A percentile compares a stretch with the other conserved stretches of the same genome.
Evolutionary conservation across 2,797 vertebrate genomes (phyloP).

Genomic region (Lindbergichthys nudifrons): DNA sequence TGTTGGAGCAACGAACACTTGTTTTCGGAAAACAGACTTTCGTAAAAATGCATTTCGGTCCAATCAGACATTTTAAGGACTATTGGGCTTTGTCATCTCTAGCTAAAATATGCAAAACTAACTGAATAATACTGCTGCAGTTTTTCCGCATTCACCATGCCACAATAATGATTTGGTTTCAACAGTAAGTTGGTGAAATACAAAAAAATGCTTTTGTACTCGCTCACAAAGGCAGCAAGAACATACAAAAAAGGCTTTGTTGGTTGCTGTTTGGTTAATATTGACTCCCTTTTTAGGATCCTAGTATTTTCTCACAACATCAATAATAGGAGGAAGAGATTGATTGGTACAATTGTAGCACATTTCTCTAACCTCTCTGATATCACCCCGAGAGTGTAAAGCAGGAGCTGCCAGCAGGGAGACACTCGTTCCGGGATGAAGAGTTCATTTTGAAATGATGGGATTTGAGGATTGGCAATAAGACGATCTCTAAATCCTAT

Average conservation of each 20-base stretch:
- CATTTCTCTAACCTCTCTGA: neutral
- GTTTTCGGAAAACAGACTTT: too few species aligned
- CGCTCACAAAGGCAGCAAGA: neutral
- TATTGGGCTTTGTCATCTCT: neutral
- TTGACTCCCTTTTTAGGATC: constrained; percentile 15
- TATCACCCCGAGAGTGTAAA: neutral
- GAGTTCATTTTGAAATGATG: constrained; percentile 46
- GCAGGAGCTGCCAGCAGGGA: neutral
- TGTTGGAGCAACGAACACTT: too few species aligned
- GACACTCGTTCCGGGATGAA: neutral
- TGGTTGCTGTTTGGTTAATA: constrained; percentile 7
- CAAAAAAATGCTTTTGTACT: neutral
- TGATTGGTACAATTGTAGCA: neutral
- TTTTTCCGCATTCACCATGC: constrained; percentile 1
- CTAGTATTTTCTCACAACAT: neutral
- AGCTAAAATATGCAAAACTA: neutral
- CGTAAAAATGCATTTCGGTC: too few species aligned
- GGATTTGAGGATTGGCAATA: constrained; percentile 40
- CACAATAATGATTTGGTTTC: constrained; percentile 8
- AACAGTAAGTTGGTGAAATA: constrained; percentile 16
- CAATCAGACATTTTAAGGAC: too few species aligned
- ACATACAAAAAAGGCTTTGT: neutral
- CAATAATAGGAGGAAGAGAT: neutral
- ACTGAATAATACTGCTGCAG: neutral
- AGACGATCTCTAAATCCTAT: constrained; percentile 32